These are phyloP conservation scores for Ormyrus labotus DNA, from an alignment of 2,888 invertebrate genomes.

Conservation along the genomic window DNA sequence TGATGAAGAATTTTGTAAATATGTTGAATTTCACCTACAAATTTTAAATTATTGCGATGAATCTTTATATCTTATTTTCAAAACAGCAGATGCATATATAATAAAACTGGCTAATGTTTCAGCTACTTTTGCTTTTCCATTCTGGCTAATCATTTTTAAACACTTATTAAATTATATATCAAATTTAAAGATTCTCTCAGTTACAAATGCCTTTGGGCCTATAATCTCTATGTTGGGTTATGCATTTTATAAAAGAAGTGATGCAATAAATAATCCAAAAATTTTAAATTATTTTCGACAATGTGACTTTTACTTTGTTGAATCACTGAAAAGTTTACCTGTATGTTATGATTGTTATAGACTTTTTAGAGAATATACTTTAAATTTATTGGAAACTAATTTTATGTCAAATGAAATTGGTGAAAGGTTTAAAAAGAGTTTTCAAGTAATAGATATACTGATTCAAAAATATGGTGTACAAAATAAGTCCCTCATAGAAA, in stretches of 20 bases:
- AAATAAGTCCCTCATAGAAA: conserved; percentile 55
- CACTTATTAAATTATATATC: conserved; percentile 32
- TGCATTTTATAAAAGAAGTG: conserved; percentile 48
- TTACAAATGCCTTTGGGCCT: conserved; percentile 26
- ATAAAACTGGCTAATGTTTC: conserved; percentile 39
- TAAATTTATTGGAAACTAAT: conserved; percentile 57
- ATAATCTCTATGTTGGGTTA: conserved; percentile 32
- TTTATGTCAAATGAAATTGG: conserved; percentile 58
- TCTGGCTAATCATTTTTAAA: conserved; percentile 32
- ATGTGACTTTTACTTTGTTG: conserved; percentile 41
- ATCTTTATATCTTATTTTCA: conserved; percentile 21
- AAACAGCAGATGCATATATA: conserved; percentile 30
- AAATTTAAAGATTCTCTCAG: conserved; percentile 26
- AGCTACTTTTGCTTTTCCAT: conserved; percentile 18
- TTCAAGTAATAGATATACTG: conserved; percentile 41
- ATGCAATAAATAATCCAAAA: conserved; percentile 46
- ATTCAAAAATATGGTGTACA: conserved; percentile 47
- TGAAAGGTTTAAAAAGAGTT: conserved; percentile 46
- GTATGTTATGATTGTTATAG: conserved; percentile 52
- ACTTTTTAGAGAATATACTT: conserved; percentile 57
- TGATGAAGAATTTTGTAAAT: conserved; percentile 21
- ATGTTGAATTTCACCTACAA: conserved; percentile 39
- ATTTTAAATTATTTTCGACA: conserved; percentile 44
- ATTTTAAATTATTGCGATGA: conserved; percentile 45
- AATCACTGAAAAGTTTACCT: not conserved